These are phyloP conservation scores for Syngnathus acus DNA, from an alignment of 2,797 vertebrate species.

Conservation along the genomic window DNA sequence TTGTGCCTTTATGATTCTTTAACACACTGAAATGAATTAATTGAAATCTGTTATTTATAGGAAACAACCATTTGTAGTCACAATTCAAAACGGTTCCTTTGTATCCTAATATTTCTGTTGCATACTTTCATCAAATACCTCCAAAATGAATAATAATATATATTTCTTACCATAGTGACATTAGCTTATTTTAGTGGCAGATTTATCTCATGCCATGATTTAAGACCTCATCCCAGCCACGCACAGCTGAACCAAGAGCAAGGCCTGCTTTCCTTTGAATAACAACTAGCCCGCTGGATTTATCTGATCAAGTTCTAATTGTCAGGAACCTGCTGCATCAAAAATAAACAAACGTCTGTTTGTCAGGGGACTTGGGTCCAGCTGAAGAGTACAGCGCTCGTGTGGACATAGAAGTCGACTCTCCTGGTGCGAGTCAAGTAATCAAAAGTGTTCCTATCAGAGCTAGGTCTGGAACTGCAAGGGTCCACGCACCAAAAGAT, in stretches of 20 bases:
- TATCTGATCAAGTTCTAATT: not conserved
- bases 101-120: no score
- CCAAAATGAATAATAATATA: no score
- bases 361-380: slow-evolving; percentile 72
- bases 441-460: slow-evolving; percentile 79
- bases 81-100: not conserved
- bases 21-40: not conserved
- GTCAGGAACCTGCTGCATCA: not conserved
- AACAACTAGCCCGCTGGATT: not conserved
- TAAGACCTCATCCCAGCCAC: no score
- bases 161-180: no score
- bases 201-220: no score
- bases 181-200: no score
- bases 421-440: slow-evolving; percentile 79
- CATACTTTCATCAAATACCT: no score
- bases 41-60: not conserved
- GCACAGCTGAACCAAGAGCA: no score
- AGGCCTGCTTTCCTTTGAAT: no score
- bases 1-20: not conserved
- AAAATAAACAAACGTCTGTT: not conserved
- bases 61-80: not conserved
- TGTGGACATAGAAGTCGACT: slow-evolving; percentile 90
- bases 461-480: slow-evolving; percentile 82
- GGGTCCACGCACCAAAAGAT: slow-evolving; percentile 86
- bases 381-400: slow-evolving; percentile 84